A percentile compares a stretch with the other conserved stretches of the same genome.
These are phyloP conservation scores for Enteromius anoplus DNA, from an alignment of 2,797 vertebrate genomes.

Conservation along the genomic window DNA sequence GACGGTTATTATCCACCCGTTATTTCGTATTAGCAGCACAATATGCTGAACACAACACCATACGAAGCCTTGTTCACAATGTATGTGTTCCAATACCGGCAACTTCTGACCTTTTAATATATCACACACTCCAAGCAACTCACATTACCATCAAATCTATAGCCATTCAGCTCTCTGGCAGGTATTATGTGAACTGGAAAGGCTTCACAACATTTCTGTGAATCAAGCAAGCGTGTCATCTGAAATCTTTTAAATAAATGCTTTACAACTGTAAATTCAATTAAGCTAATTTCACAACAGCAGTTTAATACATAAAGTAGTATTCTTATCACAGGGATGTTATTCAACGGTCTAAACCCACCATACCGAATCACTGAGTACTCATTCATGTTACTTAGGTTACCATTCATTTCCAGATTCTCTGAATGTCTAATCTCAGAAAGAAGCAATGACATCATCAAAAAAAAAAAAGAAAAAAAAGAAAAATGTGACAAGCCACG, in stretches of 20 bases:
- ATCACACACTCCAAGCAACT: not conserved
- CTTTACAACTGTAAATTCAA: not conserved
- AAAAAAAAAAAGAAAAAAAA: not conserved
- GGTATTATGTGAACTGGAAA: not conserved
- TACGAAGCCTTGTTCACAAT: not conserved
- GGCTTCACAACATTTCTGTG: not conserved
- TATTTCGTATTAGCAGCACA: not conserved
- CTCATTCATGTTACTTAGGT: not conserved
- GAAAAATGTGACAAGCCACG: not conserved
- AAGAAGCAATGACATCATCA: slow-evolving; percentile 15
- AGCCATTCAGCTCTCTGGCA: not conserved
- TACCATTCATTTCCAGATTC: slow-evolving; percentile 14
- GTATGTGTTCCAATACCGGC: not conserved
- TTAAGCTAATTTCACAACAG: not conserved
- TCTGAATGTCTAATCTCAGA: slow-evolving; percentile 21
- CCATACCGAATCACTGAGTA: not conserved
- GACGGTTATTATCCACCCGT: not conserved
- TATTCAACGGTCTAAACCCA: not conserved
- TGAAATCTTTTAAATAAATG: not conserved
- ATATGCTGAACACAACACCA: not conserved
- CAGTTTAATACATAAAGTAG: not conserved
- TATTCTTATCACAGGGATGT: not conserved
- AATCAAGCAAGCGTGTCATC: not conserved
- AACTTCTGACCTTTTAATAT: not conserved
- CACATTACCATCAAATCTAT: not conserved